Conservation (phyloP, 2,113 vertebrate genomes). For the Onychostruthus taczanowskii region DNA sequence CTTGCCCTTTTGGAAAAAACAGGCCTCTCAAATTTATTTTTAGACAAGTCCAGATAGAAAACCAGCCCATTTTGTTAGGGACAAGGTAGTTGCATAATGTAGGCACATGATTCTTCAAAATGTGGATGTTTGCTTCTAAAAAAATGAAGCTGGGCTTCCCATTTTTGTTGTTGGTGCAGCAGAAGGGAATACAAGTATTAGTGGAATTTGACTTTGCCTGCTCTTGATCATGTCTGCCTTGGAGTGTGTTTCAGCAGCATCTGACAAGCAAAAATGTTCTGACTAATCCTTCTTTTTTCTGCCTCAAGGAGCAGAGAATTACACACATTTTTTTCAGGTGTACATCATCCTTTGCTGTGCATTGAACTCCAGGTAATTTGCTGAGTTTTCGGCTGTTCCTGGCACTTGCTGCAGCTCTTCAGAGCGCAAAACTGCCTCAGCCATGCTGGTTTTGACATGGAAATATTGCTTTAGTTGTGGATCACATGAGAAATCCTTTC, state of each 20-base stretch:
- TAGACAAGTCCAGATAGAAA: neutral
- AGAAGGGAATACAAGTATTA: neutral
- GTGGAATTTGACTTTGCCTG: neutral
- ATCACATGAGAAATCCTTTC: neutral
- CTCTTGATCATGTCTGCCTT: neutral
- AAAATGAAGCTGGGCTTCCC: neutral
- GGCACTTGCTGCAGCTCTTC: neutral
- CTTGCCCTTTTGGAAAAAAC: neutral
- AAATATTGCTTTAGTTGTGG: neutral
- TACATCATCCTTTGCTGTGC: neutral
- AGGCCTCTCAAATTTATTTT: conserved; percentile 5
- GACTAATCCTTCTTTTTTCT: neutral
- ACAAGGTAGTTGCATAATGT: neutral
- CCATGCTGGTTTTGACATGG: neutral
- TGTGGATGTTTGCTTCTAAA: neutral
- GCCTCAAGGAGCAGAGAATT: neutral
- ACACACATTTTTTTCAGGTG: neutral
- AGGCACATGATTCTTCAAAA: neutral
- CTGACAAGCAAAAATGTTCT: neutral
- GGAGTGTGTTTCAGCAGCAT: neutral
- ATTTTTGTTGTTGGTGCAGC: neutral
- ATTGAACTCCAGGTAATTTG: neutral
- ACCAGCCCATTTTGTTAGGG: neutral
- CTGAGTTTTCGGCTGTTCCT: neutral
- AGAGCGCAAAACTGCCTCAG: neutral